These are phyloP conservation scores for Tyria jacobaeae DNA, from an alignment of 2,888 invertebrate species.

Conservation along the genomic window DNA sequence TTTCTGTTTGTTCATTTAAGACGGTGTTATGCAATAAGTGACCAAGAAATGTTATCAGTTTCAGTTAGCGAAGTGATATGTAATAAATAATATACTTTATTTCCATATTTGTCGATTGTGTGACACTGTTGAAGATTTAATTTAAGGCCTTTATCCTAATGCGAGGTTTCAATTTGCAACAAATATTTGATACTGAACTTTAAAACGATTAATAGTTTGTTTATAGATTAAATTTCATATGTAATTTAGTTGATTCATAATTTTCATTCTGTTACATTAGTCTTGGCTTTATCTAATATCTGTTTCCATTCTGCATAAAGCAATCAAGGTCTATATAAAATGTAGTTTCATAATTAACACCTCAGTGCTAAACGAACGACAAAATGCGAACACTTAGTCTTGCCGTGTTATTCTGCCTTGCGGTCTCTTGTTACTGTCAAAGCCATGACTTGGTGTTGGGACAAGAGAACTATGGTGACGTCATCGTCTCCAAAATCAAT, in stretches of 20 bases:
- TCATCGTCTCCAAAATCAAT: constrained; percentile 67
- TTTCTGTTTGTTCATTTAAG: constrained; percentile 40
- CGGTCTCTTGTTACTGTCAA: constrained; percentile 61
- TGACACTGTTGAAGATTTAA: background rate
- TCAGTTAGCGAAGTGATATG: background rate
- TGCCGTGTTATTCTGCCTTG: constrained; percentile 58
- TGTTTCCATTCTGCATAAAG: constrained; percentile 59
- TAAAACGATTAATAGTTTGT: background rate
- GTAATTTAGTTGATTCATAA: background rate
- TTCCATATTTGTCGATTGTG: background rate
- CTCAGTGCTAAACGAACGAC: constrained; percentile 74
- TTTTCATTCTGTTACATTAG: background rate
- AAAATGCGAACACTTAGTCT: constrained; percentile 68
- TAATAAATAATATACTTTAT: background rate
- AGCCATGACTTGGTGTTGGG: constrained; percentile 75
- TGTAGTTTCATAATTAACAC: constrained; percentile 62
- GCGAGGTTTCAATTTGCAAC: background rate
- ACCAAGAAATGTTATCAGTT: constrained; percentile 23
- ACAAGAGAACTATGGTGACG: constrained; percentile 72
- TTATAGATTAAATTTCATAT: background rate
- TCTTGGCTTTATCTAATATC: constrained; percentile 16
- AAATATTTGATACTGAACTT: background rate
- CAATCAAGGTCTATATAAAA: constrained; percentile 70
- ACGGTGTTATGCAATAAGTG: constrained; percentile 51
- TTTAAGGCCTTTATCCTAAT: background rate